Base-by-base conservation (phyloP, 2,888 invertebrate species). In the Chesias legatella region DNA sequence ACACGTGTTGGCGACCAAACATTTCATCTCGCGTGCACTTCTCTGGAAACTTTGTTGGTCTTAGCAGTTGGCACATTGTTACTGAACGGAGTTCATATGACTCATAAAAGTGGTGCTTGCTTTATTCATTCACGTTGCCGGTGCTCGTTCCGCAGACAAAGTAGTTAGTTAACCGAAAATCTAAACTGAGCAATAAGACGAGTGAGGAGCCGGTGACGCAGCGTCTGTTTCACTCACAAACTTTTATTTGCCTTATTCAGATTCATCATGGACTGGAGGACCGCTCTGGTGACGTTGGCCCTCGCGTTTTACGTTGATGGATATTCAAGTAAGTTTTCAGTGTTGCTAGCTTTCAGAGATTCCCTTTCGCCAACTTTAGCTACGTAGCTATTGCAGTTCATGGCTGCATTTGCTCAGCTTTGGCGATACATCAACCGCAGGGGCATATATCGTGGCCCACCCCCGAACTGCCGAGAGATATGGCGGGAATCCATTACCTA, bases 401-500 rank as follows among this genome's bases (percentile, higher is more conserved):
- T 33, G 33, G 33, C 36, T 43, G 43, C 43, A 40, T 43, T 48
- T 43, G 38, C 20, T 36, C 21, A 27, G 44, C 28, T 28, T 32
- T 39, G 28, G 43, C 48, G 43, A 34, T 42, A 43, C 38, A 46
- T 48, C 36, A 46, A 48, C 40, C 41, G 45, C 49, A 52, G 38
- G 39, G 53, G 56, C 67, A 67, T 67, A 67, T 68, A 66, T 43
- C 64, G 47, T 45, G 46, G 43, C 51, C 42, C 47, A 47, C 56
- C 56, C 61, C 58, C 63, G 58, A 63, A 71, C 67, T 60, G 58
- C 61, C 60, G 58, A 65, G 63, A 67, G 67, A 75, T 73, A 73
- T 67, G 64, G 64, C 72, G 61, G 60, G 63, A 76, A 76, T 80
- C 81, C 83, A 83, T 85, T 81, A 80, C 73, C 72, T 75, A 78